Base-by-base conservation (phyloP, 1,140 invertebrate species). In the Lucilia sericata region DNA sequence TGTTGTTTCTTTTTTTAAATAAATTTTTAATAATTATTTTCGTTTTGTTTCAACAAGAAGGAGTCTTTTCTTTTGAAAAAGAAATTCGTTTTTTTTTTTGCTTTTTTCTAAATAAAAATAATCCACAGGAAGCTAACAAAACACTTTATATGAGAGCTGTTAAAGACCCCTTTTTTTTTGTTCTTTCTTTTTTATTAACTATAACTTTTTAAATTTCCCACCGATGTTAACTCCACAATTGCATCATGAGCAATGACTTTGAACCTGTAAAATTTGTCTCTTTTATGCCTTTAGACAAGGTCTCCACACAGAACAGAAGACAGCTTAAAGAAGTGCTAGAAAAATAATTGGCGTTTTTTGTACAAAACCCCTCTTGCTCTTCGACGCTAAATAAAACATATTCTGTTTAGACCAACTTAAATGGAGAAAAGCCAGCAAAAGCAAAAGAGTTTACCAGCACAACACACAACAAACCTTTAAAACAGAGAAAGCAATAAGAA, bases 221-320 rank as follows among this genome's bases (percentile, higher is more conserved):
- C 51, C 84, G 87, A 85, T 90, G 89, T 90, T 90, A 90, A 86
- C 89, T 88, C 89, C 89, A 88, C 87, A 89, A 88, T 90, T 90
- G 89, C 89, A 90, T 90, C 87, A 90, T 88, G 88, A 88, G 89
- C 89, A 91, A 91, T 91, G 90, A 88, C 90, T 90, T 88, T 91
- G 88, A 87, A 86, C 86, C 87, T 85, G 86, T 78, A 86, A 88
- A 80, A 86, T 87, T 87, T 87, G 87, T 85, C 87, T 91, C 90
- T 91, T 91, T 91, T 91, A 91, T 91, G 90, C 90, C 86, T 90
- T 91, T 78, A 74, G 49, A 80, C 25, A 34, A 83, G 84, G 84
- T 84, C 84, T 85, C 85, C 85, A 85, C 13, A 84, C n/a, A n/a
- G n/a, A 76, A 9, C 17, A 21, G 8, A 74, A 74, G 4, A 42